Conservation (phyloP, 2,797 vertebrate genomes). For the Esox masquinongy region DNA sequence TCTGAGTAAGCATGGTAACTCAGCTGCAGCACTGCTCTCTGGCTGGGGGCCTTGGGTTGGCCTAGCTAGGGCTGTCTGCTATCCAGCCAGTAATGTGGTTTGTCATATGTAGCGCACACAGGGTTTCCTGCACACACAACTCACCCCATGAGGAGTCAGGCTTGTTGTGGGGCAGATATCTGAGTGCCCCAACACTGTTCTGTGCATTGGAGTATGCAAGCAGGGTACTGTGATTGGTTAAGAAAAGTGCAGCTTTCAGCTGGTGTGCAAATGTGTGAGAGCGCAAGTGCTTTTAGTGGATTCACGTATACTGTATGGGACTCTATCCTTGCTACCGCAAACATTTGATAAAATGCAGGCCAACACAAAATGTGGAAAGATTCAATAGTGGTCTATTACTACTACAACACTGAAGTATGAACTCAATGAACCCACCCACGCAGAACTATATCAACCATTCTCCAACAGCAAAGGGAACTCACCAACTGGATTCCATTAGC, state of each 20-base stretch:
- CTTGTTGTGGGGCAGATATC: slow-evolving; percentile 83
- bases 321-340: slow-evolving; percentile 17
- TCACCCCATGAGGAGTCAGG: slow-evolving; percentile 66
- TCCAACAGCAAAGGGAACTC: background rate
- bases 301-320: slow-evolving; percentile 8
- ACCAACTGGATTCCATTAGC: background rate
- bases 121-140: slow-evolving; percentile 66
- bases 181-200: slow-evolving; percentile 54
- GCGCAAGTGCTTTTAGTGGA: slow-evolving; percentile 33
- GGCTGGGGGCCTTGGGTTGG: slow-evolving; percentile 71
- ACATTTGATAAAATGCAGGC: slow-evolving; percentile 18
- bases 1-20: slow-evolving; percentile 76
- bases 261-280: slow-evolving; percentile 52
- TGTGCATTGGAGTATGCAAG: slow-evolving; percentile 55
- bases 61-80: slow-evolving; percentile 71
- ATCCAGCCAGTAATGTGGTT: slow-evolving; percentile 73
- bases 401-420: background rate
- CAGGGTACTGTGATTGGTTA: slow-evolving; percentile 64
- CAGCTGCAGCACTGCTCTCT: slow-evolving; percentile 66
- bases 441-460: background rate
- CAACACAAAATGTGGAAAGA: background rate
- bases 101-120: slow-evolving; percentile 80
- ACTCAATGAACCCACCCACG: background rate
- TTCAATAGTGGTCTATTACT: background rate
- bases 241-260: slow-evolving; percentile 76